Percentiles rank a stretch among this genome's conserved stretches.
Conservation (phyloP, 2,797 vertebrate genomes). For the Sebastes minor region DNA sequence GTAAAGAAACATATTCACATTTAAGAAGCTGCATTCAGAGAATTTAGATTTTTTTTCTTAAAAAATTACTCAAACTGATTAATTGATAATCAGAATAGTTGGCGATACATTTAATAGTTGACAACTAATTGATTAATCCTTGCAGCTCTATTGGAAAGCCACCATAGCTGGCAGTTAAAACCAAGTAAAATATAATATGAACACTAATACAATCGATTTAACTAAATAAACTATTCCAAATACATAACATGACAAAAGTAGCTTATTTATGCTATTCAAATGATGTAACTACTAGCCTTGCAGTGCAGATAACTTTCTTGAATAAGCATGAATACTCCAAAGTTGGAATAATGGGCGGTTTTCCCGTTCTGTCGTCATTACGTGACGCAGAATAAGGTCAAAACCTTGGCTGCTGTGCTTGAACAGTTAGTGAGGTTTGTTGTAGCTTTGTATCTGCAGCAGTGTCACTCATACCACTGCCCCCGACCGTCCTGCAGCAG, state of each 20-base stretch:
- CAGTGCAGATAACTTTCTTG: background rate
- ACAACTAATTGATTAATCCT: too few relatives aligned
- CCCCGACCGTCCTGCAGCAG: slow-evolving; percentile 43
- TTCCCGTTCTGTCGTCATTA: background rate
- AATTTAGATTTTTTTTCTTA: too few relatives aligned
- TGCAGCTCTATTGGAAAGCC: too few relatives aligned
- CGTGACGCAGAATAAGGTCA: background rate
- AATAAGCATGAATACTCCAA: background rate
- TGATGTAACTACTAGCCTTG: background rate
- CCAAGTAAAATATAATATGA: too few relatives aligned
- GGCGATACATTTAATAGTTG: too few relatives aligned
- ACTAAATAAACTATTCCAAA: background rate
- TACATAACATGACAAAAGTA: background rate
- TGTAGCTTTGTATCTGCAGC: background rate
- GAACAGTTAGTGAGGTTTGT: background rate
- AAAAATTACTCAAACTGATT: too few relatives aligned
- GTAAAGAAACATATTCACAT: too few relatives aligned
- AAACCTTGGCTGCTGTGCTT: background rate
- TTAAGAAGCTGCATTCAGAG: too few relatives aligned
- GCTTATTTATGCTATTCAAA: background rate
- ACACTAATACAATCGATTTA: too few relatives aligned
- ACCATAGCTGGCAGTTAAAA: too few relatives aligned
- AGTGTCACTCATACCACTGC: slow-evolving; percentile 1
- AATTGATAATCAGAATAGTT: too few relatives aligned
- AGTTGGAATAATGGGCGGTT: background rate